phyloP scores from a whole-genome alignment of 2,113 vertebrate genomes.

The Cygnus atratus region DNA sequence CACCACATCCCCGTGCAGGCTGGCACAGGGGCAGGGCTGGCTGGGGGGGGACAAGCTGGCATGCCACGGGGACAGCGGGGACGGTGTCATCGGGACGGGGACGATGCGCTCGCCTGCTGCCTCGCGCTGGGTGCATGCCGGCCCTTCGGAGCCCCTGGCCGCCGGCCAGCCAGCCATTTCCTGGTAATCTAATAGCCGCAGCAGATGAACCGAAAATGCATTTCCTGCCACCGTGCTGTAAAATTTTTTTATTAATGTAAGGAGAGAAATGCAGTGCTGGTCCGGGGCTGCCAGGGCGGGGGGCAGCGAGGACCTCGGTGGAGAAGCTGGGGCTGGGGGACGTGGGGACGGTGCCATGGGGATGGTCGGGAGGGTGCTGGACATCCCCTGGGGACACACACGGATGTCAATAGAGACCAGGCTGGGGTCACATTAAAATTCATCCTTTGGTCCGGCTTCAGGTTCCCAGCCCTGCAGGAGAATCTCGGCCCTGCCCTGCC shows the following conservation, averaged over 20 bases:
- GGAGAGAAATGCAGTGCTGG: slow-evolving; percentile 74
- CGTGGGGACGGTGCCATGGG: rapidly evolving
- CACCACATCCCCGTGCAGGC: rapidly evolving
- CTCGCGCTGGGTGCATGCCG: slow-evolving; percentile 3
- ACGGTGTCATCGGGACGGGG: neutral
- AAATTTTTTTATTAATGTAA: slow-evolving; percentile 81
- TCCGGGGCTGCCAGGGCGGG: neutral
- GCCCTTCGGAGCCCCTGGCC: slow-evolving; percentile 71
- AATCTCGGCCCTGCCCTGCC: neutral
- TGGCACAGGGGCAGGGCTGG: rapidly evolving
- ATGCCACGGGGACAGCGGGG: rapidly evolving
- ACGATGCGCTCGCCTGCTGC: neutral
- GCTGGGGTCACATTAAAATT: neutral
- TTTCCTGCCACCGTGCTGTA: slow-evolving; percentile 82
- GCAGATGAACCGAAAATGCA: slow-evolving; percentile 82
- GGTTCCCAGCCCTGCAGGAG: neutral
- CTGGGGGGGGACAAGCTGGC: neutral
- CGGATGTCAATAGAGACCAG: neutral
- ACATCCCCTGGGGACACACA: rapidly evolving
- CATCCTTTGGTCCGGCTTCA: neutral
- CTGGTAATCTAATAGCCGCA: slow-evolving; percentile 80
- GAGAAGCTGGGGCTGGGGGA: neutral
- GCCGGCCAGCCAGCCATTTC: slow-evolving; percentile 78
- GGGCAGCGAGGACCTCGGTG: neutral
- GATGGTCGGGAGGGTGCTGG: neutral